Base-by-base conservation (phyloP, 2,113 vertebrate species). In the Puntigrus tetrazona region DNA sequence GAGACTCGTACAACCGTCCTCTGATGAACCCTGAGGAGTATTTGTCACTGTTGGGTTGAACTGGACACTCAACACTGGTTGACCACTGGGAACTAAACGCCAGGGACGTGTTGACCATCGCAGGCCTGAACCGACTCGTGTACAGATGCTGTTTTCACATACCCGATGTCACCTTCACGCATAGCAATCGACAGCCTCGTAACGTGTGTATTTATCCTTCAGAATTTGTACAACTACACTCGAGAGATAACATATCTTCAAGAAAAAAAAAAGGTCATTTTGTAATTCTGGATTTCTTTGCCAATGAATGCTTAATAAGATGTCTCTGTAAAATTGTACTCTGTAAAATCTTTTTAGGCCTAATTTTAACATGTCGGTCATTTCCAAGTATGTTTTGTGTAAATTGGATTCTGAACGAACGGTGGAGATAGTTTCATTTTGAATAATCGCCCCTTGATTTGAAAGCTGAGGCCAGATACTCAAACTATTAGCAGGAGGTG, bases 161-260 rank as follows among this genome's bases (percentile, higher is more conserved):
- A 86, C 91, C 89, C 87, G 83, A 81, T 90, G 92, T 94, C 90
- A 90, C 75, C 85, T 83, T 89, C 89, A 88, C 89, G 84, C 92
- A 91, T 91, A 92, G 90, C 89, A 88, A 91, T 86, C 90, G 86
- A 91, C 90, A 91, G 88, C 50, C 88, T 90, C 87, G 92, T 70
- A 82, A 87, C 70, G 87, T 85, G 55, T 87, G 87, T 83, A 84
- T 93, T 91, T 93, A 90, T 91, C 92, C 91, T 89, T 93, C 91
- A 92, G 92, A 91, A 90, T 90, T 92, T 94, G 91, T 93, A 92
- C 90, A 92, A 93, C 92, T 89, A 90, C 90, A 92, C 91, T 92
- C 91, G 90, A 93, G 89, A 91, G 87, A 90, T 88, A 90, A 93
- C 90, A 94, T 93, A 93, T 93, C 91, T 92, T 50, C 20, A 77